These are phyloP conservation scores for Acyrthosiphon pisum DNA, from an alignment of 1,140 invertebrate species.

Conservation along the genomic window DNA sequence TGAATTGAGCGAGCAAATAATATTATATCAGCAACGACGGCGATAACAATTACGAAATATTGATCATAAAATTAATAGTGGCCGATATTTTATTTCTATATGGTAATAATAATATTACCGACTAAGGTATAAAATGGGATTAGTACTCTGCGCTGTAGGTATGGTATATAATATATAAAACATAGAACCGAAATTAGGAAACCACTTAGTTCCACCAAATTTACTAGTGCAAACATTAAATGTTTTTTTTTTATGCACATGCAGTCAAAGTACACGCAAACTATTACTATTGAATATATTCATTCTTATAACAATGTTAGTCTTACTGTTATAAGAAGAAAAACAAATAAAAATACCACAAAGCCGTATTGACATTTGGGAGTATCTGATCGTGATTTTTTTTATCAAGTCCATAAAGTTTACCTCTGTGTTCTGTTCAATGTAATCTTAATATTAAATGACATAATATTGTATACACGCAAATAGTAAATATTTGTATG, in stretches of 20 bases:
- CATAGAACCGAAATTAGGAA: not conserved
- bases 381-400: not conserved
- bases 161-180: not conserved
- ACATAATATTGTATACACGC: not conserved
- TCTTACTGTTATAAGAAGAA: not conserved
- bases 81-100: not conserved
- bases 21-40: not conserved
- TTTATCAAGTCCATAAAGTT: constrained; percentile 2
- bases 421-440: not conserved
- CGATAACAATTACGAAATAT: not conserved
- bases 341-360: not conserved
- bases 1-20: not conserved
- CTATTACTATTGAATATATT: not conserved
- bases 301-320: not conserved
- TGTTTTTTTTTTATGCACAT: not conserved
- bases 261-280: not conserved
- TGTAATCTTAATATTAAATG: constrained; percentile 9
- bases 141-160: not conserved
- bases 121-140: not conserved
- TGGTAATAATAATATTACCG: not conserved
- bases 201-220: not conserved
- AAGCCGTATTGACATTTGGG: not conserved
- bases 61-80: not conserved
- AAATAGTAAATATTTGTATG: not conserved
- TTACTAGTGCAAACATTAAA: not conserved